Evolutionary conservation across 2,888 invertebrate species (phyloP), one percentile per base, ranked within the genome.

Genomic region (Tipula helvola): DNA sequence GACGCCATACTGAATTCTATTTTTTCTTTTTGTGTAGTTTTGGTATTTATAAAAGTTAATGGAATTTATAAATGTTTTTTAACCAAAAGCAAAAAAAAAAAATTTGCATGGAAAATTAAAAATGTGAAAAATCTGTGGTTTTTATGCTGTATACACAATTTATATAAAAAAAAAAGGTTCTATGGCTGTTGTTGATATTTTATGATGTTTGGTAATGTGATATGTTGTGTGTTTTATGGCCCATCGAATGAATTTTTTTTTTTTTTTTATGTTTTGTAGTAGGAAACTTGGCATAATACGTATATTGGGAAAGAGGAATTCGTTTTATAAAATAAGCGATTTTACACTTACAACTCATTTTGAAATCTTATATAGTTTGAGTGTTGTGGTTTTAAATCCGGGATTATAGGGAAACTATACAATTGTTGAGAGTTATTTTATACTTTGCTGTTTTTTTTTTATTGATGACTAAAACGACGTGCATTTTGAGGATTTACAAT

Each of bases 1-100:
- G 71, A 71, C 71, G 71, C 71, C 71, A 71, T 71, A 71, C 71
- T 71, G 71, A 71, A 71, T 71, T 71, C 71, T 71, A 71, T 71
- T 28, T 16, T 52, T 16, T 52, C 28, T 71, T 71, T 28, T 18
- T 28, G 18, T 71, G 18, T 71, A 71, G 71, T 71, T 71, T 71
- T 71, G 71, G 71, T 71, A 71, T 71, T 71, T 71, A 57, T 71
- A 71, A 71, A 71, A 71, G 71, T 3, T 71, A 71, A 71, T 71
- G 71, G 71, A 71, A 71, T 71, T 71, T 71, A 71, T 71, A 71
- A 71, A 71, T 71, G 71, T 71, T 71, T 71, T 52, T 71, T 28
- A 71, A 18, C 71, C 28, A 71, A 71, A 57, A 28, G 18, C 18
- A 71, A 18, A 71, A 71, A 52, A 28, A 71, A 28, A 71, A 71